Conservation (phyloP, 2,113 vertebrate genomes). For the Nymphicus hollandicus region DNA sequence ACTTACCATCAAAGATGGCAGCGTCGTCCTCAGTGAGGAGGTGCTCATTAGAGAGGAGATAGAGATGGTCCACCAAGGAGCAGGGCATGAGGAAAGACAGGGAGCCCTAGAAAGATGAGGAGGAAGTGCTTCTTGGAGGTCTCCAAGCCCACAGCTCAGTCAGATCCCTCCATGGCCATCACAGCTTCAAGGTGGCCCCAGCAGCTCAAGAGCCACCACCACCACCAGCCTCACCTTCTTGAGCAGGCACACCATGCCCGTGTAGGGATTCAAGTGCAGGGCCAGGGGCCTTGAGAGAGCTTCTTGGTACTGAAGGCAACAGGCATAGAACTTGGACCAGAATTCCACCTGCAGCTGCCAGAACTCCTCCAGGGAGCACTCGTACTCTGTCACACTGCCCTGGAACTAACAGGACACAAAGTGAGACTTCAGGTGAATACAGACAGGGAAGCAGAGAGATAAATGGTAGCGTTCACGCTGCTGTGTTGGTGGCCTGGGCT, state of each 20-base stretch:
- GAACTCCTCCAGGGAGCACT: slow-evolving; percentile 92
- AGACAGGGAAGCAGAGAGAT: background rate
- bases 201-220: rapidly evolving
- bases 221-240: slow-evolving; percentile 80
- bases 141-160: background rate
- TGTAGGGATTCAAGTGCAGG: slow-evolving; percentile 81
- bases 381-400: slow-evolving; percentile 87
- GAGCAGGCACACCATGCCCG: slow-evolving; percentile 86
- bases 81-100: slow-evolving; percentile 90
- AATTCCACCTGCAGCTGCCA: slow-evolving; percentile 91
- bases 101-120: slow-evolving; percentile 76
- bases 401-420: slow-evolving; percentile 77
- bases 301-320: slow-evolving; percentile 94
- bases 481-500: background rate
- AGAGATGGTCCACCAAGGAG: slow-evolving; percentile 89
- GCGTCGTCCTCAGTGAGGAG: slow-evolving; percentile 86
- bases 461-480: rapidly evolving
- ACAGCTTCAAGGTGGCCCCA: background rate
- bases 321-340: slow-evolving; percentile 95
- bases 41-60: slow-evolving; percentile 85
- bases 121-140: background rate
- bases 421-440: background rate
- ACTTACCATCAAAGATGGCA: slow-evolving; percentile 84
- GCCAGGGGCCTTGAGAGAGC: slow-evolving; percentile 85
- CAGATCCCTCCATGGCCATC: background rate